Conservation (phyloP, 2,797 vertebrate genomes). For the Hippoglossus hippoglossus region DNA sequence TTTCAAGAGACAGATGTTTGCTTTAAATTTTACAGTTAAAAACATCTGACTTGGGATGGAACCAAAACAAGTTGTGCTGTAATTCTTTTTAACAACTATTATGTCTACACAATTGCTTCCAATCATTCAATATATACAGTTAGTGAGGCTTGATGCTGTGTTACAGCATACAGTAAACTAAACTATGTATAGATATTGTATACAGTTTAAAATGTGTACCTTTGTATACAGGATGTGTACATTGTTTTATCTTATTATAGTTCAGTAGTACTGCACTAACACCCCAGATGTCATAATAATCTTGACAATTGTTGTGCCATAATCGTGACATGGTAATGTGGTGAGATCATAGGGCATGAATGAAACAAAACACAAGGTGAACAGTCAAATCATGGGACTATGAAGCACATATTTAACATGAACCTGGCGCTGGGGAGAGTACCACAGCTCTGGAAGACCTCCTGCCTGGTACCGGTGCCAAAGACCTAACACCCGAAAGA, state of each 20-base stretch:
- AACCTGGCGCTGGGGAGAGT: too few species aligned
- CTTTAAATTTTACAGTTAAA: conserved; percentile 18
- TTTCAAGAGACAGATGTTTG: conserved; percentile 42
- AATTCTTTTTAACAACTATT: conserved; percentile 18
- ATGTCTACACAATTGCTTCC: background rate
- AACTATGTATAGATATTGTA: background rate
- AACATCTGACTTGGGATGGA: conserved; percentile 23
- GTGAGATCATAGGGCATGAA: background rate
- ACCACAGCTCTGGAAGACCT: too few species aligned
- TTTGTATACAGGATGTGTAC: too few species aligned
- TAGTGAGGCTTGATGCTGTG: background rate
- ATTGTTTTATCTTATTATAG: background rate
- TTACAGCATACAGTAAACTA: background rate
- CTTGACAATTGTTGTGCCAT: background rate
- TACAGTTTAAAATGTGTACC: background rate
- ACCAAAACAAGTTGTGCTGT: conserved; percentile 11
- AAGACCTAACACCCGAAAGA: too few species aligned
- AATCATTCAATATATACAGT: background rate
- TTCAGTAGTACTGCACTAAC: background rate
- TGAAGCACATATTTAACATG: too few species aligned
- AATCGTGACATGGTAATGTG: background rate
- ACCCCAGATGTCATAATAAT: too few species aligned
- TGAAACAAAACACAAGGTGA: background rate
- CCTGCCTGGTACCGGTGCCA: too few species aligned
- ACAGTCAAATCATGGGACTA: background rate